These are phyloP conservation scores for Tyrophagus putrescentiae DNA, from an alignment of 1,140 invertebrate species.

Conservation along the genomic window DNA sequence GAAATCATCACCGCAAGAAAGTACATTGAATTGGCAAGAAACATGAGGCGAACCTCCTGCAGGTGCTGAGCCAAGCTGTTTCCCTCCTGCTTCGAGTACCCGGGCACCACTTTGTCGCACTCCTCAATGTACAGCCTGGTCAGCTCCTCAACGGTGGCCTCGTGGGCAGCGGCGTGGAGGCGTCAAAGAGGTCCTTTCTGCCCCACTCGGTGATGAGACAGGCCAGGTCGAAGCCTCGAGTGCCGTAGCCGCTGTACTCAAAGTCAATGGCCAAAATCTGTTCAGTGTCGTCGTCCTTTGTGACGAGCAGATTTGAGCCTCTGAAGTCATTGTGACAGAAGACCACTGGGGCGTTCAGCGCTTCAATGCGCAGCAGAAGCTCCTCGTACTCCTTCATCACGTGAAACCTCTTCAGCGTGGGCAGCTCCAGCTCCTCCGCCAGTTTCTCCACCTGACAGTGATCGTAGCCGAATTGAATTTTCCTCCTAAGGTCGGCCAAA, in stretches of 20 bases:
- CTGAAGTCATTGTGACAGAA: not conserved
- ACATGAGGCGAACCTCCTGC: not conserved
- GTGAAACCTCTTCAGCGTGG: not conserved
- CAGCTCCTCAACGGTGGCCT: not conserved
- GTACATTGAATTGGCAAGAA: conserved; percentile 1
- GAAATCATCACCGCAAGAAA: not conserved
- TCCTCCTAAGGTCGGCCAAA: not conserved
- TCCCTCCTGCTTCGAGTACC: not conserved
- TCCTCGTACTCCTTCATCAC: not conserved
- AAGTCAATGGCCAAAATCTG: not conserved
- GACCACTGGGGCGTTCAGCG: not conserved
- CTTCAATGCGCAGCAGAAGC: not conserved
- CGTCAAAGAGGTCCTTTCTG: not conserved
- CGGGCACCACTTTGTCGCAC: not conserved
- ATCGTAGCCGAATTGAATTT: not conserved
- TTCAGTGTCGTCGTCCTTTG: not conserved
- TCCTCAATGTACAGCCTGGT: not conserved
- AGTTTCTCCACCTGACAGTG: not conserved
- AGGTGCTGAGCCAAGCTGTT: not conserved
- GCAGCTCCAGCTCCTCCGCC: not conserved
- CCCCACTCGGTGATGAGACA: not conserved
- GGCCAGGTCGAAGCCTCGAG: not conserved
- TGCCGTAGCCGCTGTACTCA: not conserved
- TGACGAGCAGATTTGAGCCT: not conserved
- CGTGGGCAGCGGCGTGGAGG: not conserved